phyloP scores from a whole-genome alignment of 1,140 invertebrate species.

The Plutomurus gul region DNA sequence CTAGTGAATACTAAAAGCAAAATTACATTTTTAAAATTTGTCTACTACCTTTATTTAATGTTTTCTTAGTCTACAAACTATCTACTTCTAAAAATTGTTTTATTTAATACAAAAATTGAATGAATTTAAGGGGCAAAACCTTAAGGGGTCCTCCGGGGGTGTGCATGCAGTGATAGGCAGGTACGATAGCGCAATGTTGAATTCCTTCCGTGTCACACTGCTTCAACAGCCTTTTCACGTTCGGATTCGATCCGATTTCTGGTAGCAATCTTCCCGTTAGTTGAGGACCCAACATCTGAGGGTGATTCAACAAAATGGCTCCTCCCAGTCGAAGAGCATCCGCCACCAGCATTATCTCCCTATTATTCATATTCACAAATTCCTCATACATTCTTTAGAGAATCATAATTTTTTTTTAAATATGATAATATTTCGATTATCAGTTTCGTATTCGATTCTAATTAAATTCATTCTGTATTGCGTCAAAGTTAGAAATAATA shows the following conservation, averaged over 20 bases:
- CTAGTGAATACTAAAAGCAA: constrained; percentile 79
- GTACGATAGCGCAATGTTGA: constrained; percentile 85
- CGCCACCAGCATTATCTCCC: constrained; percentile 89
- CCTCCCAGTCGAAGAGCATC: constrained; percentile 91
- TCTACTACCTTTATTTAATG: not conserved
- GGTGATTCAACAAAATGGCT: constrained; percentile 84
- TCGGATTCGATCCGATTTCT: constrained; percentile 81
- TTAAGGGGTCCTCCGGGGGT: constrained; percentile 96
- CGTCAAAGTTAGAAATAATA: not conserved
- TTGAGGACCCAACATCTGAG: constrained; percentile 95
- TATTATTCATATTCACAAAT: too few species aligned
- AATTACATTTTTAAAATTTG: not conserved
- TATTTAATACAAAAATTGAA: constrained; percentile 11
- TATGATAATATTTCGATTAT: too few species aligned
- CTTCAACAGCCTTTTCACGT: constrained; percentile 81
- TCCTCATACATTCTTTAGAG: too few species aligned
- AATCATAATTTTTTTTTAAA: not conserved
- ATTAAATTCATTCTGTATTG: too few species aligned
- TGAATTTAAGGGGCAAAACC: constrained; percentile 59
- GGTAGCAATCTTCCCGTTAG: constrained; percentile 89
- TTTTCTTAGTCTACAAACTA: not conserved
- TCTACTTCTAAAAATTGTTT: not conserved
- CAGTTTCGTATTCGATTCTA: too few species aligned
- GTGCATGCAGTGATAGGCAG: constrained; percentile 92
- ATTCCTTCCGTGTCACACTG: constrained; percentile 88